Base-by-base conservation (phyloP, 2,888 invertebrate species). In the Eledona agricola region DNA sequence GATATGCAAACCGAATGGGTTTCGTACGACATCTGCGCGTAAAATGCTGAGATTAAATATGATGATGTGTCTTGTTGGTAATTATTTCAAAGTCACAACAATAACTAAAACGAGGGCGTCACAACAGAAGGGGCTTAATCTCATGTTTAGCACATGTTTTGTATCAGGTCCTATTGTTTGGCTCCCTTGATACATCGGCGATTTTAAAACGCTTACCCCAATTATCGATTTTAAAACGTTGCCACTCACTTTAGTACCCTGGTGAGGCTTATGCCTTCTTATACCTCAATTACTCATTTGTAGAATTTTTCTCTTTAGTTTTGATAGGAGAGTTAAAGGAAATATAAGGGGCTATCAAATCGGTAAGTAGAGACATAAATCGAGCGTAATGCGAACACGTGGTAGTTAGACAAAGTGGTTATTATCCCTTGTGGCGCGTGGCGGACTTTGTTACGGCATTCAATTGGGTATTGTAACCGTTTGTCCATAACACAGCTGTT, bases 361-460 rank as follows among this genome's bases (percentile, higher is more conserved):
- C 62, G 55, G 59, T 64, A 62, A 64, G 64, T 59, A 65, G 57
- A 55, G 61, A 60, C 56, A 67, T 67, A 65, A 64, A 65, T 64
- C 60, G 63, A 46, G 58, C 62, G 58, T 67, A 64, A 67, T 63
- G 60, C 59, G 35, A 57, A 56, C 65, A 64, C 65, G 67, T 65
- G 67, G 60, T 63, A 58, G 60, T 62, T 59, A 60, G 63, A 62
- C 61, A 64, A 67, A 67, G 67, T 67, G 64, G 67, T 60, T 65
- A 62, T 64, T 67, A 64, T 61, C 58, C 58, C 58, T 57, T 49
- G 50, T 47, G 63, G 55, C 66, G 62, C 64, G 64, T 62, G 66
- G 57, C 61, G 59, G 50, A 52, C 58, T 63, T 66, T 66, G 64
- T 65, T 65, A 62, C 59, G 64, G 62, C 58, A 62, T 66, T 62